Evolutionary conservation across 2,113 vertebrate species (phyloP), one percentile per base, ranked within the genome.

Genomic region (Peromyscus polionotus): DNA sequence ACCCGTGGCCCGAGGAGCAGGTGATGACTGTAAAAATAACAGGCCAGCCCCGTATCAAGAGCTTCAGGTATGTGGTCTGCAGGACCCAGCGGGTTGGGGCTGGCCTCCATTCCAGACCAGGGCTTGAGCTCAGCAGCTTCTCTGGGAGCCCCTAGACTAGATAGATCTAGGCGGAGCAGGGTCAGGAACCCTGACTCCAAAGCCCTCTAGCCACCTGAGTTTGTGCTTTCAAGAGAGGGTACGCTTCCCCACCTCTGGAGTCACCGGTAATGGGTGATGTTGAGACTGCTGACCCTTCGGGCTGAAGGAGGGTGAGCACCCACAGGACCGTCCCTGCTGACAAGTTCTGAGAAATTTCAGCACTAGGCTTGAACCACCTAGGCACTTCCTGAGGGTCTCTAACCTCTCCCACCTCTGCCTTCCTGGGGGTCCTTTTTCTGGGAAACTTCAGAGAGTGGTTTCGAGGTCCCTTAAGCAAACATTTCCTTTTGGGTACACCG

Each of bases 261-360:
- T 76, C 80, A 36, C 22, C 12, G 20, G 24, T 0, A 1, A 28
- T 51, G 51, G 36, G 14, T 45, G 12, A 12, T 67, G 26, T 42
- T 77, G 59, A 61, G 51, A 48, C 72, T 91, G n/a, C 28, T 79
- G 42, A 54, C 28, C 48, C 63, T 33, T 42, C 24, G 57, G 54
- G 36, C 89, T 65, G 54, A 10, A 77, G 76, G 16, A 93, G 73
- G 7, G 12, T 87, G 48, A 75, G 70, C 84, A n/a, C 75, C 76
- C 42, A 65, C 77, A 76, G 76, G 63, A 85, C 45, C 88, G 45
- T 73, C 63, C 54, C 86, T 80, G 92, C 13, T 88, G 59, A 39
- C 28, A 79, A 33, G 45, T 93, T 81, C 94, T 93, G 81, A 51
- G 70, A 81, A 84, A 94, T 79, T 7, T 76, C 45, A 8, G 57